Percentiles rank a stretch among this genome's conserved stretches.
Conservation (phyloP, 2,113 vertebrate species). For the Montifringilla adamsi region DNA sequence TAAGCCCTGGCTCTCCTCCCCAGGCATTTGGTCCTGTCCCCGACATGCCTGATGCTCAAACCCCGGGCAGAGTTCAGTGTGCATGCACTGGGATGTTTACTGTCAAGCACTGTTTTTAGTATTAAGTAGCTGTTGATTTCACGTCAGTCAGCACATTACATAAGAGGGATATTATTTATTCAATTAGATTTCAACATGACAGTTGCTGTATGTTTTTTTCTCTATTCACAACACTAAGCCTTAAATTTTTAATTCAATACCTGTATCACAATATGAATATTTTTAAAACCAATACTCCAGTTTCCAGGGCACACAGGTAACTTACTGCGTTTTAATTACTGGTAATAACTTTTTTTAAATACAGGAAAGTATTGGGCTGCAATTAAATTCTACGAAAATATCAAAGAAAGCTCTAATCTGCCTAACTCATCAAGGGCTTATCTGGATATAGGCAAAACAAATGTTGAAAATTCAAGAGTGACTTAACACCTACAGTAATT, state of each 20-base stretch:
- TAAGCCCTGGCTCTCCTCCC: constrained; percentile 35
- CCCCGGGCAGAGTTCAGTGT: background rate
- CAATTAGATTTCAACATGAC: background rate
- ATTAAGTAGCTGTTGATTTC: constrained; percentile 46
- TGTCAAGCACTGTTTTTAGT: background rate
- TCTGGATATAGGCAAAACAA: background rate
- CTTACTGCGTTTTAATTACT: background rate
- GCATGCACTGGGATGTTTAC: background rate
- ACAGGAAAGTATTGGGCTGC: background rate
- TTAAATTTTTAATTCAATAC: background rate
- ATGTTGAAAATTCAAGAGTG: background rate
- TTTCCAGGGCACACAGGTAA: background rate
- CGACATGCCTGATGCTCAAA: background rate
- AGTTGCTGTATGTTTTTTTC: background rate
- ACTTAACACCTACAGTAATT: background rate
- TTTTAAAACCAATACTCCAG: background rate
- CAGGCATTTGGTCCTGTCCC: background rate
- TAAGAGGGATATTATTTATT: constrained; percentile 60
- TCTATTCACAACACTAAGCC: background rate
- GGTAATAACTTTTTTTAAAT: background rate
- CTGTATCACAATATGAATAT: background rate
- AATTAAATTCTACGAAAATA: background rate
- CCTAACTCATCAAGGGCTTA: background rate
- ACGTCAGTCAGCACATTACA: constrained; percentile 39
- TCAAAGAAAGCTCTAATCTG: background rate